Conservation (phyloP, 2,797 vertebrate species). For the Eulemur albifrons region DNA sequence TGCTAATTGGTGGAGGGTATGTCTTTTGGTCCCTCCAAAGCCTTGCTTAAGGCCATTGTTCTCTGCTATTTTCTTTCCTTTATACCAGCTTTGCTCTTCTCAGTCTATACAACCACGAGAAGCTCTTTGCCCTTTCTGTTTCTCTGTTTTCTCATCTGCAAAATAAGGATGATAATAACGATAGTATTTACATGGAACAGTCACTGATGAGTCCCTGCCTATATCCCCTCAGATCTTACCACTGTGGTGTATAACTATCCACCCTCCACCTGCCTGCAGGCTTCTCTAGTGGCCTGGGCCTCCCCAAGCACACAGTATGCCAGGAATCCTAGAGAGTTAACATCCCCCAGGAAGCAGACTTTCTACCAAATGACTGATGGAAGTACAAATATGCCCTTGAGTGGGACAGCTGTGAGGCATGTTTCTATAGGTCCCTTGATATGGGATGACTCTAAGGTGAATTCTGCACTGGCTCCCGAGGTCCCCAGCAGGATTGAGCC, state of each 20-base stretch:
- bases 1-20: neutral
- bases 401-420: neutral
- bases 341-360: neutral
- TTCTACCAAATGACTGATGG: neutral
- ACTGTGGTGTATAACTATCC: too few species aligned
- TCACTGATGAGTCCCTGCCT: neutral
- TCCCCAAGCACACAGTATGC: neutral
- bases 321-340: neutral
- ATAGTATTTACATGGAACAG: neutral
- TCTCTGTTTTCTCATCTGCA: neutral
- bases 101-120: neutral
- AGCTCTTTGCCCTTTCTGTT: neutral
- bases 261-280: neutral
- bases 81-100: neutral
- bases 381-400: neutral
- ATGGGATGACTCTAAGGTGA: neutral
- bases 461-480: neutral
- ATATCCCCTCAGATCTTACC: neutral
- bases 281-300: neutral
- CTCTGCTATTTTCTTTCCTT: neutral
- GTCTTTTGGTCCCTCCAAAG: neutral
- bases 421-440: accelerated
- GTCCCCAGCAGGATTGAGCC: neutral
- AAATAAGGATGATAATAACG: neutral
- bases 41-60: neutral